A percentile compares a stretch with the other conserved stretches of the same genome.
Conservation (phyloP, 1,140 invertebrate genomes). For the Hylyphantes graminicola region DNA sequence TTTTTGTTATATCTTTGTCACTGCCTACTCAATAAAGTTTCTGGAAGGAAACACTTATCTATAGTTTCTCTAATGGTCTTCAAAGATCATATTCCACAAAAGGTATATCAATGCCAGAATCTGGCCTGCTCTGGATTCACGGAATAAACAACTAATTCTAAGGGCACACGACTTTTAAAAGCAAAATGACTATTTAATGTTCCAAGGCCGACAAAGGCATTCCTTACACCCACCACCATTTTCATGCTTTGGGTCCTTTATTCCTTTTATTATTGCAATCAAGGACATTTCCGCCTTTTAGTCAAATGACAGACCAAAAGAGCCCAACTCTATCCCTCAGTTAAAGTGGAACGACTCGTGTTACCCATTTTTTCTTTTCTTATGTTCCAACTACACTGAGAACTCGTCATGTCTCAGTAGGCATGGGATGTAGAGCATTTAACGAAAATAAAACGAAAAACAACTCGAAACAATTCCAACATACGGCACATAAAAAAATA, state of each 20-base stretch:
- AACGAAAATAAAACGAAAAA: background rate
- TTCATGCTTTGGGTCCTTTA: background rate
- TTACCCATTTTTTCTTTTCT: constrained; percentile 3
- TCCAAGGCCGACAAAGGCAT: background rate
- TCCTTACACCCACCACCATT: constrained; percentile 26
- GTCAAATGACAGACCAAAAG: background rate
- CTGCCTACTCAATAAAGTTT: too few species aligned
- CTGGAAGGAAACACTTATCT: too few species aligned
- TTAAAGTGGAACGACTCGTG: constrained; percentile 10
- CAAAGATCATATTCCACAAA: too few species aligned
- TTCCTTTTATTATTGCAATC: constrained; percentile 14
- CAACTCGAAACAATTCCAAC: too few species aligned
- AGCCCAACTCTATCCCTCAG: constrained; percentile 1
- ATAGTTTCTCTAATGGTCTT: too few species aligned
- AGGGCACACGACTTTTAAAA: too few species aligned
- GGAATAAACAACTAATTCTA: too few species aligned
- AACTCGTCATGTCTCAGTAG: constrained; percentile 9
- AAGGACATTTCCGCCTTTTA: constrained; percentile 28
- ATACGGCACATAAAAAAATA: too few species aligned
- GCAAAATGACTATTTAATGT: too few species aligned
- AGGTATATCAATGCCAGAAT: too few species aligned
- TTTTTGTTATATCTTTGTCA: too few species aligned
- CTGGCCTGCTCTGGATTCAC: too few species aligned
- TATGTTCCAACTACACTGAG: background rate
- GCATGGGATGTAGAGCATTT: constrained; percentile 23